Conservation (phyloP, 2,797 vertebrate species). For the Acanthornis magna region DNA sequence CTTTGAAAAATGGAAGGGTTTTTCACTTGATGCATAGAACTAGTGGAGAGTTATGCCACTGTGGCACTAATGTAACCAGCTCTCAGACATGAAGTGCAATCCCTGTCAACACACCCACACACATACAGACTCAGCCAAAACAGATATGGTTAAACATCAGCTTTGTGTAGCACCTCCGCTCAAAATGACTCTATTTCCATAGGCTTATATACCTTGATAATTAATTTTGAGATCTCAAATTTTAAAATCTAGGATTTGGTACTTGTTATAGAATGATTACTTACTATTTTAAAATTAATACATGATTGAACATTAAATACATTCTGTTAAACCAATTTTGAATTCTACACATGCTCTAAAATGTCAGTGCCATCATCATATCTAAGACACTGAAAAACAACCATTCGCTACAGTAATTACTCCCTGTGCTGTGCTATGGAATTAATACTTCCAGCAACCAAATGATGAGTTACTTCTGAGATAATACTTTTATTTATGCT, state of each 20-base stretch:
- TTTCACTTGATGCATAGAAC: background rate
- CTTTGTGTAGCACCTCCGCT: background rate
- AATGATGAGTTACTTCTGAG: background rate
- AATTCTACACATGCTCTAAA: background rate
- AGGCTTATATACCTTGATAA: background rate
- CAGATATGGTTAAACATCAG: background rate
- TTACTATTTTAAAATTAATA: background rate
- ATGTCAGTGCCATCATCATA: background rate
- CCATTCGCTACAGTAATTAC: background rate
- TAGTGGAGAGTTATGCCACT: background rate
- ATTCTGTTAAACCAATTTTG: background rate
- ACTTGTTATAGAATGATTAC: background rate
- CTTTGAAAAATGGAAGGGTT: background rate
- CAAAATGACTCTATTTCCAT: background rate
- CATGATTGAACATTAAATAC: background rate
- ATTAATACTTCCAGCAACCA: slow-evolving; percentile 20
- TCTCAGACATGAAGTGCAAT: background rate
- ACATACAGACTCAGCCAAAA: background rate
- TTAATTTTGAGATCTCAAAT: background rate
- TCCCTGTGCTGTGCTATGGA: background rate
- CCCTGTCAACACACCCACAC: background rate
- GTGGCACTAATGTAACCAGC: background rate
- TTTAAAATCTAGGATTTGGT: background rate
- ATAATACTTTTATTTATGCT: slow-evolving; percentile 8
- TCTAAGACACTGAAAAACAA: background rate